Percentiles rank a stretch among this genome's conserved stretches.
Evolutionary conservation across 2,797 vertebrate species (phyloP).

Genomic region (Glossophaga mutica): DNA sequence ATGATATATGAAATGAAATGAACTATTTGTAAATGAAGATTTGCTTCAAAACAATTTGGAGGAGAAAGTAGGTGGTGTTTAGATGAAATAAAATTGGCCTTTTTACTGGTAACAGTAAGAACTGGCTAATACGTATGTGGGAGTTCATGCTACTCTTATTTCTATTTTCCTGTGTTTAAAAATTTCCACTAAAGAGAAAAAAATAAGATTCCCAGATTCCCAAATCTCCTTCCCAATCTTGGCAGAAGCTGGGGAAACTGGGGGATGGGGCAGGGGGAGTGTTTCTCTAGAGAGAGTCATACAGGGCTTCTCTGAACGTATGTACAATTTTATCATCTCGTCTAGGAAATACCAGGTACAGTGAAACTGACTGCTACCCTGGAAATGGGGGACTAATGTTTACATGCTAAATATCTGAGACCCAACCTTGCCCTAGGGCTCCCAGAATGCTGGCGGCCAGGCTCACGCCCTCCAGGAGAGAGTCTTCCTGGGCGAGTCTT

Average conservation of each 20-base stretch:
- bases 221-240: neutral
- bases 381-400: neutral
- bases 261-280: neutral
- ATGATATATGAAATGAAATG: neutral
- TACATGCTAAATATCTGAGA: neutral
- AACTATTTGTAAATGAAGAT: neutral
- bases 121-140: neutral
- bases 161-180: neutral
- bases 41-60: slow-evolving; percentile 17
- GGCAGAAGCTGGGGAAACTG: neutral
- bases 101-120: neutral
- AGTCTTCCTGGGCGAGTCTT: neutral
- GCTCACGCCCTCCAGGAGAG: neutral
- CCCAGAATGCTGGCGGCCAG: neutral
- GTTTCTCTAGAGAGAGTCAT: neutral
- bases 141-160: neutral
- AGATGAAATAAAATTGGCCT: neutral
- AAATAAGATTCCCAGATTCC: neutral
- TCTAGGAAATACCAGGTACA: neutral
- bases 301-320: neutral
- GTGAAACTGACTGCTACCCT: neutral
- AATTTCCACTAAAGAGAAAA: neutral
- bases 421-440: neutral
- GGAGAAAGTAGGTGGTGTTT: neutral
- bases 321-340: too few species aligned